A percentile compares a stretch with the other conserved stretches of the same genome.
Evolutionary conservation across 1,140 invertebrate species (phyloP).

Genomic region (Lordiphosa mommai): DNA sequence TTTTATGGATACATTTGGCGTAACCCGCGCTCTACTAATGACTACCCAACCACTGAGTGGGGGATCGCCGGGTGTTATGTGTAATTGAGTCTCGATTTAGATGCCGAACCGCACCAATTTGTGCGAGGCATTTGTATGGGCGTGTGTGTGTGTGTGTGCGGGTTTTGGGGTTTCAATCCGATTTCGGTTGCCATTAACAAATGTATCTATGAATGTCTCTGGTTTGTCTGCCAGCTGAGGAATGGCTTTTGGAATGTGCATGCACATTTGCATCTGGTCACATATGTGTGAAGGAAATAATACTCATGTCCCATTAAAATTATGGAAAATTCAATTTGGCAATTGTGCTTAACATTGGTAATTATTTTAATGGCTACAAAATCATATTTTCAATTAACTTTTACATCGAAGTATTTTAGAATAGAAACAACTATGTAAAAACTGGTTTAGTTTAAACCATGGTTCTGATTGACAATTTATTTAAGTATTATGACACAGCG

Average conservation of each 20-base stretch:
- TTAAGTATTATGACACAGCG: too few relatives aligned
- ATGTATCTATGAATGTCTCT: constrained; percentile 19
- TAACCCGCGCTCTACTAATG: constrained; percentile 43
- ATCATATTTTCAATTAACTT: neutral
- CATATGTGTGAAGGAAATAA: constrained; percentile 19
- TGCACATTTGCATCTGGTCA: constrained; percentile 43
- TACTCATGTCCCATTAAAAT: constrained; percentile 4
- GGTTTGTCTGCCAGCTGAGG: constrained; percentile 33
- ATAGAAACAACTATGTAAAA: too few relatives aligned
- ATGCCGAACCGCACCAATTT: constrained; percentile 40
- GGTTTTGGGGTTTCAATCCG: constrained; percentile 21
- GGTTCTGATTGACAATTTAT: too few relatives aligned
- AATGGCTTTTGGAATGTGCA: constrained; percentile 34
- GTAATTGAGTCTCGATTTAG: constrained; percentile 47
- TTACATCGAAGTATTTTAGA: too few relatives aligned
- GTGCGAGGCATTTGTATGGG: constrained; percentile 4
- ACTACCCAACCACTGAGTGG: constrained; percentile 14
- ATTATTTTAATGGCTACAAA: neutral
- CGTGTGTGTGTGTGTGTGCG: constrained; percentile 14
- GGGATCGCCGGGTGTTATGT: constrained; percentile 5
- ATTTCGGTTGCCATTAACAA: constrained; percentile 25
- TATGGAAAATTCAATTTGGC: constrained; percentile 1
- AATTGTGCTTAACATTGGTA: too few relatives aligned
- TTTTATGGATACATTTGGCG: constrained; percentile 9
- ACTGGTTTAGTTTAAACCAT: too few relatives aligned